Evolutionary conservation across 2,797 vertebrate genomes (phyloP).

Genomic region (Fringilla coelebs): DNA sequence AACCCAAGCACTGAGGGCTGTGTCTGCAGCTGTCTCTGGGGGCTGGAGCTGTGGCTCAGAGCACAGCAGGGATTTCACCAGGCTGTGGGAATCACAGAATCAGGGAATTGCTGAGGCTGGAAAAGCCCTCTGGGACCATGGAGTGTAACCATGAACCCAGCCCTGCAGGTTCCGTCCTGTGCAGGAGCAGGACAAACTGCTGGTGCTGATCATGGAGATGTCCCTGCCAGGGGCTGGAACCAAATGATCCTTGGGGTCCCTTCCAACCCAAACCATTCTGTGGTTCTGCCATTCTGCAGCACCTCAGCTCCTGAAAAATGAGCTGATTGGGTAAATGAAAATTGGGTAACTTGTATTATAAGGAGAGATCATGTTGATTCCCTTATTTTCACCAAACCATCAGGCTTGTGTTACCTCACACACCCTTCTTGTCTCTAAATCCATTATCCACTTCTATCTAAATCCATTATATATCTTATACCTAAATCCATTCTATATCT

Average conservation of each 20-base stretch:
- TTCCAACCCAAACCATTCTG: neutral
- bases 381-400: neutral
- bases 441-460: too few species aligned
- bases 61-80: neutral
- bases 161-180: neutral
- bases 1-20: neutral
- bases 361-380: neutral
- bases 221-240: neutral
- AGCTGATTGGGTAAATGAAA: accelerated
- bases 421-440: neutral
- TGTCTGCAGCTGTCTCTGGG: neutral
- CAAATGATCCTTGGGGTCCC: neutral
- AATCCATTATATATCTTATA: too few species aligned
- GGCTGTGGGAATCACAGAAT: neutral
- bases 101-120: neutral
- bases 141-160: neutral
- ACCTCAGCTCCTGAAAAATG: neutral
- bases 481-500: too few species aligned
- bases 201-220: too few species aligned
- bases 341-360: neutral
- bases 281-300: neutral
- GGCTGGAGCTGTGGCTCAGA: neutral
- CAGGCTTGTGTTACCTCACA: neutral
- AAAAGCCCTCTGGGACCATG: neutral
- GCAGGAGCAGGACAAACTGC: neutral